These are phyloP conservation scores for Bombycilla garrulus DNA, from an alignment of 2,113 vertebrate species.

Conservation along the genomic window DNA sequence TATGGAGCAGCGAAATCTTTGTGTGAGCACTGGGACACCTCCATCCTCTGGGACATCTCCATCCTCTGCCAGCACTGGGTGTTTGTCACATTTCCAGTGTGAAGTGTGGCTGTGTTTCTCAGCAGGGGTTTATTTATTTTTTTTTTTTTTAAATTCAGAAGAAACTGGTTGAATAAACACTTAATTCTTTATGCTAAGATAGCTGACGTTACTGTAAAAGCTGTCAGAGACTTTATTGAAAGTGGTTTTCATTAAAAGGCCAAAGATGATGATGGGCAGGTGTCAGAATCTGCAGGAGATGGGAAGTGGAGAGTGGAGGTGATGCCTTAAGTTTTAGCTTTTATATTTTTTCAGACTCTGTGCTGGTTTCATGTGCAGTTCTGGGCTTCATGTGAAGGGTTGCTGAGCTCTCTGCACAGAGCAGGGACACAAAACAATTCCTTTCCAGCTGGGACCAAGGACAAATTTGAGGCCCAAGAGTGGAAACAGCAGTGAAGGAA, in stretches of 20 bases:
- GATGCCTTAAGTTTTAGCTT: no score
- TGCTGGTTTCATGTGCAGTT: no score
- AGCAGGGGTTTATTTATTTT: background rate
- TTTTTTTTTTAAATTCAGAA: background rate
- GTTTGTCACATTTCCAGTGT: background rate
- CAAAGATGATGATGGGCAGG: background rate
- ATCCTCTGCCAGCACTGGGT: background rate
- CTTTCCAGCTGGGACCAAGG: no score
- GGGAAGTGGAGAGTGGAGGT: background rate
- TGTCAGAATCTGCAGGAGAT: background rate
- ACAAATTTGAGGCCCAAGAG: no score
- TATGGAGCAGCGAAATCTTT: rapidly evolving
- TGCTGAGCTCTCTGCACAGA: no score
- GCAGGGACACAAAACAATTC: no score
- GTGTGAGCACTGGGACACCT: background rate
- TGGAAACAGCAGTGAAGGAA: no score
- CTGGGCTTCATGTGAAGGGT: no score
- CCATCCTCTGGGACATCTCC: background rate
- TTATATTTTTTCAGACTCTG: no score
- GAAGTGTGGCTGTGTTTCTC: background rate
- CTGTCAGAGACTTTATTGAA: background rate
- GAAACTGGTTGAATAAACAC: background rate
- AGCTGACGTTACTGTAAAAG: rapidly evolving
- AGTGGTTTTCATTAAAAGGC: background rate
- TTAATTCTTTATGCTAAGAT: background rate